These are phyloP conservation scores for Scaptodrosophila lebanonensis DNA, from an alignment of 1,140 invertebrate genomes.

Conservation along the genomic window DNA sequence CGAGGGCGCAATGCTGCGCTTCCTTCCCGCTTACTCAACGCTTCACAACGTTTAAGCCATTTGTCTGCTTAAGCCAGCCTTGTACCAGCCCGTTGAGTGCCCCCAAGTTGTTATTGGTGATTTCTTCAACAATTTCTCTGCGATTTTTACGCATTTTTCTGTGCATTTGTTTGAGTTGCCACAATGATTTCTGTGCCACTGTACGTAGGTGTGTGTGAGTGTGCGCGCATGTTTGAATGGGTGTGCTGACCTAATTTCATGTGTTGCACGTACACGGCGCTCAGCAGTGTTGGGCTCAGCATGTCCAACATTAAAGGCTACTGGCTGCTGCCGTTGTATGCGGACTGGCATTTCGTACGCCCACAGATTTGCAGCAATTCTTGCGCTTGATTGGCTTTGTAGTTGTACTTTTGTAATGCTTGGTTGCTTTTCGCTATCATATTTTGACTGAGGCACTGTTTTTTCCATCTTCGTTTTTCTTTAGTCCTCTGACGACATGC, in stretches of 20 bases:
- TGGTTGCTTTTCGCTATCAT: slow-evolving; percentile 22
- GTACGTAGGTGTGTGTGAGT: no score
- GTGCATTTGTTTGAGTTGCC: slow-evolving; percentile 7
- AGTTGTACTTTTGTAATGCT: slow-evolving; percentile 43
- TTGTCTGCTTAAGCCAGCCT: background rate
- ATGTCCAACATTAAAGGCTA: slow-evolving; percentile 54
- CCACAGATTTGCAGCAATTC: slow-evolving; percentile 64
- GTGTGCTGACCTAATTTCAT: slow-evolving; percentile 55
- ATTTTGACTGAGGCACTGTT: slow-evolving; percentile 17
- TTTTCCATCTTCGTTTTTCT: no score
- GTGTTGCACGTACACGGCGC: slow-evolving; percentile 56
- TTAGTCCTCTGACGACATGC: no score
- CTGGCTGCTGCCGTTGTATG: no score
- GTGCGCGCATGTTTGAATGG: slow-evolving; percentile 26
- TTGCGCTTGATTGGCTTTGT: slow-evolving; percentile 61
- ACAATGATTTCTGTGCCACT: slow-evolving; percentile 1
- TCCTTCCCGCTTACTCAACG: no score
- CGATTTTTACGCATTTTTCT: no score
- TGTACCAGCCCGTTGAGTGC: no score
- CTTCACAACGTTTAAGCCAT: slow-evolving; percentile 24
- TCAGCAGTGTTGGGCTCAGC: slow-evolving; percentile 34
- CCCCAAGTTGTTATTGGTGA: no score
- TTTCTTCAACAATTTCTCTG: no score
- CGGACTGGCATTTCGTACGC: slow-evolving; percentile 48
- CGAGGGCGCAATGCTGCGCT: no score